Base-by-base conservation (phyloP, 2,888 invertebrate genomes). In the Erebia palarica region DNA sequence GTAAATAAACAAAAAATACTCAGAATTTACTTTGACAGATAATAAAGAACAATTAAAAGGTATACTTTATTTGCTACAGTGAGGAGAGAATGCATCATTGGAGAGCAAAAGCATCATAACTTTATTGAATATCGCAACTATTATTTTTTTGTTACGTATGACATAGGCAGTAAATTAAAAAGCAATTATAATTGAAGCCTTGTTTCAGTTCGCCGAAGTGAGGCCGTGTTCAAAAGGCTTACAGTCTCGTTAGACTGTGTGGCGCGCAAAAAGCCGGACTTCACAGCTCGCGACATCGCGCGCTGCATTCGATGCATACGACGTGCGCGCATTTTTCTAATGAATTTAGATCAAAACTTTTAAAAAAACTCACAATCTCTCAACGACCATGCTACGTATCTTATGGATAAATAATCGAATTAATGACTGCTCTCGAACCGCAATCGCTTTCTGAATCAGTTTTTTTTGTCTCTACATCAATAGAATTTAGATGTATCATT, bases 261-360 rank as follows among this genome's bases (percentile, higher is more conserved):
- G 87, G 83, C 84, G 85, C 80, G 85, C 90, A 92, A 92, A 92
- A 92, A 91, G 83, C 82, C 73, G 85, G 88, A 82, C 87, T 88
- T 80, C 76, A 77, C 75, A 73, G 77, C 79, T 79, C 81, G 81
- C 79, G 83, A 79, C 82, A 82, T 83, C 80, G 82, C 82, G 85
- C 86, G 87, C n/a, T n/a, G n/a, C 84, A 78, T 80, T 83, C 86
- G 84, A 79, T 82, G 82, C 80, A 81, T 81, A 79, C 73, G 82
- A 80, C 80, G 83, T 83, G 85, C 80, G 80, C 82, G 80, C 79
- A 80, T 84, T 83, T 36, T 82, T 84, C 86, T 84, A 84, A 87
- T 89, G 89, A 89, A 90, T 90, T 90, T 87, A 88, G 90, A 88
- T 87, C 90, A 87, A 84, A 69, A 64, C 76, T 82, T n/a, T 21